Percentiles rank a stretch among this genome's conserved stretches.
These are phyloP conservation scores for Biston betularia DNA, from an alignment of 2,888 invertebrate species.

Conservation along the genomic window DNA sequence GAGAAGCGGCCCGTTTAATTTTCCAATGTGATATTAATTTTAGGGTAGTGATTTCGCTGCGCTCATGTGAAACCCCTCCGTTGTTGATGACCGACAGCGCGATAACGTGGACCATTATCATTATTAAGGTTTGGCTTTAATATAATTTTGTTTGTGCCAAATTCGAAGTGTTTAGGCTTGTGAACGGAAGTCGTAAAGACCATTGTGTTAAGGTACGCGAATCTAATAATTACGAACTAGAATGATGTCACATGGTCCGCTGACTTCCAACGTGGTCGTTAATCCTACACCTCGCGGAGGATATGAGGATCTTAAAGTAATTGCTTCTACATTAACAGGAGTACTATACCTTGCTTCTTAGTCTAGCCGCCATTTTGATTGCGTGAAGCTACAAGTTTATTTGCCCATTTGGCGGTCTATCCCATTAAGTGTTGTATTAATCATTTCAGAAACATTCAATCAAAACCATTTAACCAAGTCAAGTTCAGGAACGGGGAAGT, in stretches of 20 bases:
- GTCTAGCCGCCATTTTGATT: conserved; percentile 34
- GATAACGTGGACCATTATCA: conserved; percentile 67
- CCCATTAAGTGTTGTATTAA: conserved; percentile 30
- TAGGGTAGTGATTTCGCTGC: conserved; percentile 69
- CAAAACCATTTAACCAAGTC: conserved; percentile 52
- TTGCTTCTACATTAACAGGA: conserved; percentile 39
- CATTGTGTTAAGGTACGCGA: conserved; percentile 43
- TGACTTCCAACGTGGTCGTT: conserved; percentile 43
- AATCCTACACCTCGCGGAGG: conserved; percentile 41
- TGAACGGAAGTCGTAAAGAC: conserved; percentile 43
- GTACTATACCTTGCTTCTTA: conserved; percentile 20
- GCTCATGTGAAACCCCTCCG: conserved; percentile 61
- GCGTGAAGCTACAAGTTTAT: conserved; percentile 10
- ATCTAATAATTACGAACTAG: conserved; percentile 46
- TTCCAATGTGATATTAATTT: conserved; percentile 73
- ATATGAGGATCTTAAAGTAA: conserved; percentile 48
- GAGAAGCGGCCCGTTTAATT: conserved; percentile 67
- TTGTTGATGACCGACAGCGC: conserved; percentile 58
- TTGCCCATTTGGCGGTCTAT: conserved; percentile 11
- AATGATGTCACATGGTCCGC: conserved; percentile 49
- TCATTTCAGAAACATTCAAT: conserved; percentile 28
- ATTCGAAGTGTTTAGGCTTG: conserved; percentile 37
- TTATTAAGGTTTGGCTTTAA: conserved; percentile 44
- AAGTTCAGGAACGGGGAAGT: conserved; percentile 50
- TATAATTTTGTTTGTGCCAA: conserved; percentile 35